Evolutionary conservation across 37 sponge, comb jelly and placozoan genomes (phyloP).

Genomic region (Aphrocallistes beatrix): DNA sequence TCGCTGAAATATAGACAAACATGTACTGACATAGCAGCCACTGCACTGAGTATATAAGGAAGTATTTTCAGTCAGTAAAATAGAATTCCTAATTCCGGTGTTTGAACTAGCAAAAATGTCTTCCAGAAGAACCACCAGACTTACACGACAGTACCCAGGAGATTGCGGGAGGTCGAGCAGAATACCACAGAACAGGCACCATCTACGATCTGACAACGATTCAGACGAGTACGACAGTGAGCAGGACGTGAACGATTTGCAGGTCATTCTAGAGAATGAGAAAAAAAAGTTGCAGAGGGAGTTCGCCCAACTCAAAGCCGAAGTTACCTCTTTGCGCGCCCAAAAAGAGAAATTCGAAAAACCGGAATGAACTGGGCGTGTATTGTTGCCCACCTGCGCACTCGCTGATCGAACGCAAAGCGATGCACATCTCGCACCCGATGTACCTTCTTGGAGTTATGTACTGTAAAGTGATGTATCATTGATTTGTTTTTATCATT

Average conservation of each 20-base stretch:
- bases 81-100: not conserved
- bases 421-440: too few species aligned
- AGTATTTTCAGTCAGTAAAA: not conserved
- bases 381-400: too few species aligned
- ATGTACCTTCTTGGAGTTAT: too few species aligned
- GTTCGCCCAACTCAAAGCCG: not conserved
- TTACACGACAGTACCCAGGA: not conserved
- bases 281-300: not conserved
- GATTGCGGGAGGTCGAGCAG: not conserved
- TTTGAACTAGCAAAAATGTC: not conserved
- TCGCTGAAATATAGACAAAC: not conserved
- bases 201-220: not conserved
- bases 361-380: not conserved
- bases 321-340: not conserved
- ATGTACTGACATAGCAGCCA: not conserved
- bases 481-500: not conserved
- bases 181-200: not conserved
- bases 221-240: conserved; percentile 11
- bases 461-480: too few species aligned
- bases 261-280: not conserved
- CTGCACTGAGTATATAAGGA: not conserved
- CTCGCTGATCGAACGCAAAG: too few species aligned
- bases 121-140: not conserved
- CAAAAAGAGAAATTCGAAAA: not conserved
- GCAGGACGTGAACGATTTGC: conserved; percentile 5